Evolutionary conservation across 64 coral and sea anemone genomes (phyloP).

Genomic region (Montipora efflorescens): DNA sequence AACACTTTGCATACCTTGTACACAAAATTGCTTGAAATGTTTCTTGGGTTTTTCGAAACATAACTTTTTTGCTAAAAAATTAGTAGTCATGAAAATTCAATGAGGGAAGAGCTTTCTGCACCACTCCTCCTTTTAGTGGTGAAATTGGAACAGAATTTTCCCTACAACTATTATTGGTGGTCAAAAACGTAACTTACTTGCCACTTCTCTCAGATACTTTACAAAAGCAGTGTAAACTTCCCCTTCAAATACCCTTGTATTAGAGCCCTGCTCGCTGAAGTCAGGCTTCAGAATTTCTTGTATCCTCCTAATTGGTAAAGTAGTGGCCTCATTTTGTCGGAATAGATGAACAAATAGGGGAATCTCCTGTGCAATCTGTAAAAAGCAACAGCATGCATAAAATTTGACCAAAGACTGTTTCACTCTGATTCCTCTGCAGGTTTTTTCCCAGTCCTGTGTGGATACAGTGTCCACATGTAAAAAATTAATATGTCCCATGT

Average conservation of each 20-base stretch:
- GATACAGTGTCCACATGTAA: no score
- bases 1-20: no score
- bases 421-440: no score
- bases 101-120: no score
- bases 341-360: slow-evolving; percentile 45
- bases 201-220: slow-evolving; percentile 60
- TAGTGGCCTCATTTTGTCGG: neutral
- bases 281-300: slow-evolving; percentile 34
- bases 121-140: neutral
- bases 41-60: no score
- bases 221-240: slow-evolving; percentile 43
- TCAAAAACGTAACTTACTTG: slow-evolving; percentile 37
- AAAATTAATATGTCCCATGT: no score
- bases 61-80: no score
- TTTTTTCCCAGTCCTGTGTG: no score
- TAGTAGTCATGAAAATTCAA: no score
- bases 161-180: neutral
- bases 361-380: slow-evolving; percentile 44
- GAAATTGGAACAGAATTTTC: neutral
- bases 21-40: no score
- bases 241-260: slow-evolving; percentile 44
- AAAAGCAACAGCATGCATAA: neutral
- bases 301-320: slow-evolving; percentile 13
- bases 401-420: no score
- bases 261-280: slow-evolving; percentile 65